Evolutionary conservation across 2,888 invertebrate species (phyloP).

Genomic region (Orthosia cruda): DNA sequence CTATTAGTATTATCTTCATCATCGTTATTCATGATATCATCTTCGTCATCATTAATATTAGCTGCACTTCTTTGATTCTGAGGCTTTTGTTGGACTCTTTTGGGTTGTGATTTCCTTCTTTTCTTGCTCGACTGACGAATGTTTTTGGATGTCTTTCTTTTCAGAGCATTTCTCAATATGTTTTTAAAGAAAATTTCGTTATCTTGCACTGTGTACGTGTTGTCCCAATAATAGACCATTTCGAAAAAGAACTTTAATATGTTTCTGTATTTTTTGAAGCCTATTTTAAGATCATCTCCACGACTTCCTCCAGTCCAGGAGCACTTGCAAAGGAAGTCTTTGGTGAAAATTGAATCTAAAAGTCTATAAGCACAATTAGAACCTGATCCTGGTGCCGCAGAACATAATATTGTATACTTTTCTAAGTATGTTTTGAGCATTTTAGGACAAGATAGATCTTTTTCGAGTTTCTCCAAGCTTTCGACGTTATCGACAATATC

Average conservation of each 20-base stretch:
- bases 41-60: no score
- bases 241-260: slow-evolving; percentile 6
- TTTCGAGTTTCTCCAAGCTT: background rate
- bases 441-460: background rate
- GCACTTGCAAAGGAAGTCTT: slow-evolving; percentile 3
- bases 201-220: background rate
- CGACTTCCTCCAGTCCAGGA: slow-evolving; percentile 15
- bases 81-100: no score
- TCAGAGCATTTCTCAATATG: slow-evolving; percentile 5
- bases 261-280: slow-evolving; percentile 1
- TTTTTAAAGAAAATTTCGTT: background rate
- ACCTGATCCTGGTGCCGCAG: slow-evolving; percentile 8
- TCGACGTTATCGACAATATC: slow-evolving; percentile 1
- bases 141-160: slow-evolving; percentile 4
- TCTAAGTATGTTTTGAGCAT: slow-evolving; percentile 1
- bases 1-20: no score
- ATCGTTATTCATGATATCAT: no score
- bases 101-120: slow-evolving; percentile 6
- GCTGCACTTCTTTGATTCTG: no score
- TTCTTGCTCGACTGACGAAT: background rate
- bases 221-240: slow-evolving; percentile 7
- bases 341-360: background rate
- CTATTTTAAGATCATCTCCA: slow-evolving; percentile 10
- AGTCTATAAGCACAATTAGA: slow-evolving; percentile 6
- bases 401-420: slow-evolving; percentile 7